Percentiles rank a stretch among this genome's conserved stretches.
Evolutionary conservation across 53 echinoderm and acorn worm genomes (phyloP).

Genomic region (Luidia sarsii): DNA sequence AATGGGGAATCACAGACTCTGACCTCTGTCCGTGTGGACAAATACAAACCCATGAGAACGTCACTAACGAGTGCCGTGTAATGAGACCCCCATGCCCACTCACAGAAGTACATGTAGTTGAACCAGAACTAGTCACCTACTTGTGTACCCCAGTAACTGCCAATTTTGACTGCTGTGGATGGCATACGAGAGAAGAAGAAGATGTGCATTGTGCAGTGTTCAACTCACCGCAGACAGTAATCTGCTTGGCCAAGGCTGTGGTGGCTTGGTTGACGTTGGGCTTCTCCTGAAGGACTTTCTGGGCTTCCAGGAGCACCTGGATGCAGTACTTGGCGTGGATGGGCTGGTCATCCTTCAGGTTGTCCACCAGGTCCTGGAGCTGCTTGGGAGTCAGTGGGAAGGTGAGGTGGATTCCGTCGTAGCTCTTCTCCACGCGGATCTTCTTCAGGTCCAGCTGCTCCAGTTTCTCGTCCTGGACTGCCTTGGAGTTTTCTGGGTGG

Average conservation of each 20-base stretch:
- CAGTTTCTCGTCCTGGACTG: slow-evolving; percentile 21
- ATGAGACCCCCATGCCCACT: too few species aligned
- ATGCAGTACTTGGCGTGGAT: slow-evolving; percentile 82
- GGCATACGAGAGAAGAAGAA: too few species aligned
- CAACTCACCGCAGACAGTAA: slow-evolving; percentile 94
- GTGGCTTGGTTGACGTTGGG: slow-evolving; percentile 90
- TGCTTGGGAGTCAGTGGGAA: slow-evolving; percentile 73
- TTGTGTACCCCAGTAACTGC: too few species aligned
- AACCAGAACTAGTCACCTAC: too few species aligned
- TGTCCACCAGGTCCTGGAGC: slow-evolving; percentile 71
- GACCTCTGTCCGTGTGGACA: too few species aligned
- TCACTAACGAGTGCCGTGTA: too few species aligned
- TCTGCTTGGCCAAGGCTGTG: slow-evolving; percentile 93
- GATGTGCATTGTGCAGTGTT: not conserved
- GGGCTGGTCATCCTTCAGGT: slow-evolving; percentile 71
- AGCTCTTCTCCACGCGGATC: slow-evolving; percentile 66
- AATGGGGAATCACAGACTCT: too few species aligned
- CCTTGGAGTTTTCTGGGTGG: too few species aligned
- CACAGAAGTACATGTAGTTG: too few species aligned
- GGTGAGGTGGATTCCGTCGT: slow-evolving; percentile 80
- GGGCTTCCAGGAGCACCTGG: slow-evolving; percentile 69
- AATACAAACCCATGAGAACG: too few species aligned
- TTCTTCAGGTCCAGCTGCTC: slow-evolving; percentile 28
- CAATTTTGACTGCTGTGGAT: too few species aligned
- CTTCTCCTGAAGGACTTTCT: slow-evolving; percentile 66